Evolutionary conservation across 2,797 vertebrate species (phyloP).

Genomic region (Pampus argenteus): DNA sequence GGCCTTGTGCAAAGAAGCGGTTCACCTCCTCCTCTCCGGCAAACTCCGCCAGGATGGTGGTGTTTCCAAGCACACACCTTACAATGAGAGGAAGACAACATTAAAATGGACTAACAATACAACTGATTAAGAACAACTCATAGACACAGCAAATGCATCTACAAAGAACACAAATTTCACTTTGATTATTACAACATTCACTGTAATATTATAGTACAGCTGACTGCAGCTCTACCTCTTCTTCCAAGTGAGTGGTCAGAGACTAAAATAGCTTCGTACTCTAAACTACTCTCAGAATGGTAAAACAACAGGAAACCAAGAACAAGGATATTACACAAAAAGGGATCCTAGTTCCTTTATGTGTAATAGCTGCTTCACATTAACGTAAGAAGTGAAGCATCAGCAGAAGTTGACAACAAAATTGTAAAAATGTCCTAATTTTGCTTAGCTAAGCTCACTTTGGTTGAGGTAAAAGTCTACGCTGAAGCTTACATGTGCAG

Average conservation of each 20-base stretch:
- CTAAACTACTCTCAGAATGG: neutral
- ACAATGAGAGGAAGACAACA: neutral
- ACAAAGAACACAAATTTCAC: neutral
- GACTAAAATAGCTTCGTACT: conserved; percentile 8
- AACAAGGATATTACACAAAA: no score
- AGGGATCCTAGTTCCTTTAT: no score
- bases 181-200: neutral
- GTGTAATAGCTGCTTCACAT: neutral
- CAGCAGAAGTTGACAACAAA: neutral
- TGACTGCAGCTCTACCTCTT: conserved; percentile 22
- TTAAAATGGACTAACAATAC: neutral
- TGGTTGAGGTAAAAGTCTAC: neutral
- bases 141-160: neutral
- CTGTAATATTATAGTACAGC: conserved; percentile 14
- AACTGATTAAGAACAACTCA: neutral
- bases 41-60: conserved; percentile 98
- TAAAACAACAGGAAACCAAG: conserved; percentile 22
- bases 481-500: conserved; percentile 92
- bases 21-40: conserved; percentile 97
- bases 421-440: neutral
- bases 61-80: conserved; percentile 98
- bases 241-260: conserved; percentile 40
- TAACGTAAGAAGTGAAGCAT: neutral
- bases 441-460: neutral
- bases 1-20: conserved; percentile 97